A percentile compares a stretch with the other conserved stretches of the same genome.
These are phyloP conservation scores for Holothuria leucospilota DNA, from an alignment of 53 echinoderm and acorn worm species.

Conservation along the genomic window DNA sequence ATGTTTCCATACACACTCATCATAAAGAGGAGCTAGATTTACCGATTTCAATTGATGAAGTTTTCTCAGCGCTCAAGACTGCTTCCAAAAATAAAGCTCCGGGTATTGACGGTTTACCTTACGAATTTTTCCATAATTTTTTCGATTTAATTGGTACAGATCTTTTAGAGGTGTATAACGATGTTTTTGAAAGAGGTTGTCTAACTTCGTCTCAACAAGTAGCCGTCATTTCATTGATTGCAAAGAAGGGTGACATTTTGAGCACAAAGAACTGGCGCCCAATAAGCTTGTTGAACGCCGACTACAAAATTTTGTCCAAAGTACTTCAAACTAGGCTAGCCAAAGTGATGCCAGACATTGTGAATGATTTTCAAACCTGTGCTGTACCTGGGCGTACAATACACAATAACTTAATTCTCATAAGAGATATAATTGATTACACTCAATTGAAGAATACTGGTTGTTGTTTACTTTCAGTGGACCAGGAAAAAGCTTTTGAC, in stretches of 20 bases:
- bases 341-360: slow-evolving; percentile 4
- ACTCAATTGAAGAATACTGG: slow-evolving; percentile 20
- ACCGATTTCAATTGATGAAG: too few species aligned
- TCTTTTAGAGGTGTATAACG: not conserved
- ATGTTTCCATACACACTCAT: too few species aligned
- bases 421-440: slow-evolving; percentile 43
- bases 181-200: not conserved
- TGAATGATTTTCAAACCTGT: slow-evolving; percentile 44
- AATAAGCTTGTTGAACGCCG: slow-evolving; percentile 36
- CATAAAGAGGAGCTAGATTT: too few species aligned
- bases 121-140: not conserved
- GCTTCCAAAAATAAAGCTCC: not conserved
- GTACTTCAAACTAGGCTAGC: slow-evolving; percentile 36
- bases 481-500: slow-evolving; percentile 5
- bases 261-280: not conserved
- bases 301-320: slow-evolving; percentile 64
- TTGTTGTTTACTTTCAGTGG: not conserved
- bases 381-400: slow-evolving; percentile 1
- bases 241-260: not conserved
- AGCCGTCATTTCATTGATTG: not conserved
- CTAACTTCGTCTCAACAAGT: not conserved
- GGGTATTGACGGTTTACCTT: not conserved
- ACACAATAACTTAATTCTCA: slow-evolving; percentile 13
- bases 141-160: not conserved
- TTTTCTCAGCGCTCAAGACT: too few species aligned